Conservation (phyloP, 2,797 vertebrate species). For the Anas georgica region DNA sequence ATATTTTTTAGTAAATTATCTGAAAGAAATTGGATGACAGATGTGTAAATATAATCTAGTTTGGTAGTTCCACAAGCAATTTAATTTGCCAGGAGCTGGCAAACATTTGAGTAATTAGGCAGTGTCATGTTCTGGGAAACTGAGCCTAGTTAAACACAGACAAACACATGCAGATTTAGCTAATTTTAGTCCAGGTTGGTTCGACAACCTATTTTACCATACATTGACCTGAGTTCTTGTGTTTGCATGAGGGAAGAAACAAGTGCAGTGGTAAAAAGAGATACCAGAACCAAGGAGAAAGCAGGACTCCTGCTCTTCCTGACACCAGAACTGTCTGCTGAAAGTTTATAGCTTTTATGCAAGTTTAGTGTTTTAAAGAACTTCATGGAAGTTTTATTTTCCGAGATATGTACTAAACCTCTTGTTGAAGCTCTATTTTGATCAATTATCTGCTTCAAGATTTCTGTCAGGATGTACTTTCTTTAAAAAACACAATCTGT, state of each 20-base stretch:
- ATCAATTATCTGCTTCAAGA: background rate
- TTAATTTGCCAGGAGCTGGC: background rate
- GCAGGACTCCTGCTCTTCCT: background rate
- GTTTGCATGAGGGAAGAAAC: background rate
- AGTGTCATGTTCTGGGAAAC: background rate
- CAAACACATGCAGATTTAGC: background rate
- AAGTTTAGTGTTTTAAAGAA: background rate
- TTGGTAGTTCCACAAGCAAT: background rate
- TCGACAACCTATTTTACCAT: background rate
- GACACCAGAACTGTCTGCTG: background rate
- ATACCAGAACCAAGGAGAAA: background rate
- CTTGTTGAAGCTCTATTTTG: background rate
- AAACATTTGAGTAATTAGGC: background rate
- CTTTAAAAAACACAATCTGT: background rate
- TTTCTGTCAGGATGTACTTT: background rate
- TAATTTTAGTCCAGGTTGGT: background rate
- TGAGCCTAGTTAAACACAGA: background rate
- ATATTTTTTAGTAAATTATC: background rate
- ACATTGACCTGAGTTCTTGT: accelerated
- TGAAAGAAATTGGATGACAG: background rate
- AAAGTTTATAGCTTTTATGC: accelerated
- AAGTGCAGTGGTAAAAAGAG: background rate
- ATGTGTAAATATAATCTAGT: background rate
- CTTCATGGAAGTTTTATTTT: background rate
- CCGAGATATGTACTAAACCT: background rate